Evolutionary conservation across 1,140 invertebrate species (phyloP).

Genomic region (Drosophila varians): DNA sequence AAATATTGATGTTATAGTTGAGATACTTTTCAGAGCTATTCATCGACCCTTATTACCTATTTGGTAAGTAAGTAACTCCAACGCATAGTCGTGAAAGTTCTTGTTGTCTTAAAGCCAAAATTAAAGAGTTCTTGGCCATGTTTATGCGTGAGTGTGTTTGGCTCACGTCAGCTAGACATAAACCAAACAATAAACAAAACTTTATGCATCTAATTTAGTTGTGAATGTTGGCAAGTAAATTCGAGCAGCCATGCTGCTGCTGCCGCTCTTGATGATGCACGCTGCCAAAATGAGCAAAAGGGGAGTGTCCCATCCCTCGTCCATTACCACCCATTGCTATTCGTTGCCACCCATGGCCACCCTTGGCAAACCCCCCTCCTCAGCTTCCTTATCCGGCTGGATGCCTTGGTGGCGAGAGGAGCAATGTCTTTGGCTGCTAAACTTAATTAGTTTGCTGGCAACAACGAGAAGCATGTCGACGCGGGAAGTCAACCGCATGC

Average conservation of each 20-base stretch:
- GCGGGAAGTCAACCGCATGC: conserved; percentile 41
- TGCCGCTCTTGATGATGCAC: conserved; percentile 36
- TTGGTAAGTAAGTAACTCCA: not conserved
- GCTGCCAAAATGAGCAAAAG: conserved; percentile 41
- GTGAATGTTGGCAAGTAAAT: conserved; percentile 55
- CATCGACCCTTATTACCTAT: not conserved
- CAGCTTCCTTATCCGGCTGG: conserved; percentile 3
- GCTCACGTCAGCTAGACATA: conserved; percentile 39
- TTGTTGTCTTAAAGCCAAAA: not conserved
- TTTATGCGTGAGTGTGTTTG: conserved; percentile 4
- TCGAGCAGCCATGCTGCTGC: conserved; percentile 12
- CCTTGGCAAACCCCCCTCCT: not conserved
- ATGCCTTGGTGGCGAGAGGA: not conserved
- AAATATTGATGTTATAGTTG: no score
- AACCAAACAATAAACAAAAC: conserved; percentile 64
- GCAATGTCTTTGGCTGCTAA: conserved; percentile 58
- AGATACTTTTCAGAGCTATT: no score
- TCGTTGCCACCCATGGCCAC: no score
- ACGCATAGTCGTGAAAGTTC: not conserved
- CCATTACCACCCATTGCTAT: not conserved
- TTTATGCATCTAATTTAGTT: conserved; percentile 66
- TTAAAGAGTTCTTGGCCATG: not conserved
- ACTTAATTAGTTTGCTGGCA: conserved; percentile 71
- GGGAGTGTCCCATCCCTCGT: not conserved
- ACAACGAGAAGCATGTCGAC: conserved; percentile 8